These are phyloP conservation scores for Nothoprocta pentlandii DNA, from an alignment of 2,113 vertebrate species.

Conservation along the genomic window DNA sequence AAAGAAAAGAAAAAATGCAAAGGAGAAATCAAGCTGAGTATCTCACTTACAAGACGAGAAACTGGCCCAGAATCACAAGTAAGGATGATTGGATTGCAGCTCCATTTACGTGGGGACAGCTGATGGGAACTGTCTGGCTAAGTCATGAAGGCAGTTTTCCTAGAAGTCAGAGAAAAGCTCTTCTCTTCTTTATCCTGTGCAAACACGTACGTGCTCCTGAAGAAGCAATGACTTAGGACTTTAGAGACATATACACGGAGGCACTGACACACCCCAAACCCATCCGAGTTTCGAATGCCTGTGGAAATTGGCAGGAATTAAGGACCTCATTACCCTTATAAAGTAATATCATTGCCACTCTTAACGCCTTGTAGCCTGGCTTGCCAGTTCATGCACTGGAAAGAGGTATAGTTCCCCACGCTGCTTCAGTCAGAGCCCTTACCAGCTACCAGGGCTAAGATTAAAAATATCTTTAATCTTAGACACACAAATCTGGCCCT, in stretches of 20 bases:
- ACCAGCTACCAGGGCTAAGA: background rate
- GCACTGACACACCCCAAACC: background rate
- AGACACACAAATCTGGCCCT: background rate
- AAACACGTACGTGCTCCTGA: background rate
- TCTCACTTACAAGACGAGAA: background rate
- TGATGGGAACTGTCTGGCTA: background rate
- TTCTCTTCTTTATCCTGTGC: background rate
- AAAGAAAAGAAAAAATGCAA: background rate
- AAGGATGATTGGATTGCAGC: background rate
- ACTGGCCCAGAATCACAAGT: background rate
- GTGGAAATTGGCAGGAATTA: background rate
- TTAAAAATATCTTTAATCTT: background rate
- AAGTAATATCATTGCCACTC: background rate
- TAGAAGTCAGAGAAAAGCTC: background rate
- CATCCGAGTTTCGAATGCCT: background rate
- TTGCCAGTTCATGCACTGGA: accelerated
- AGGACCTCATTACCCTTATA: accelerated
- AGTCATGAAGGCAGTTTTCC: background rate
- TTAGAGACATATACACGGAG: background rate
- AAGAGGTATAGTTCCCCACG: background rate
- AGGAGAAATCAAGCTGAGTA: background rate
- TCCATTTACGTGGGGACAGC: background rate
- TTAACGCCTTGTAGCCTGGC: accelerated
- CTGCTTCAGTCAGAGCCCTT: background rate
- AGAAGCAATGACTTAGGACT: background rate